A percentile compares a stretch with the other conserved stretches of the same genome.
Evolutionary conservation across 2,797 vertebrate genomes (phyloP).

Genomic region (Sebastes wilsoni): DNA sequence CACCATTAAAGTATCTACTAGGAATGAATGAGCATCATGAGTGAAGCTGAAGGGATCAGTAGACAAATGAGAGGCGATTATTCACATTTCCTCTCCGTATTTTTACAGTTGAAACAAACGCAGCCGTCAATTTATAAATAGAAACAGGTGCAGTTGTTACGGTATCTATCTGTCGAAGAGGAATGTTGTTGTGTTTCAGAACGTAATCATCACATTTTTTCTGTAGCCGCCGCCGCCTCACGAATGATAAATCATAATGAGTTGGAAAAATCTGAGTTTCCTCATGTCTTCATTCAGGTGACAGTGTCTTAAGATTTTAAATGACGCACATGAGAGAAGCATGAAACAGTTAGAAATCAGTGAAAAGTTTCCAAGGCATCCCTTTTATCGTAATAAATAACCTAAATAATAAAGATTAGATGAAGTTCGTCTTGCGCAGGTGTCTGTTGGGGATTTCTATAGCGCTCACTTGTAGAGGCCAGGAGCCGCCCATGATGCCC

Average conservation of each 20-base stretch:
- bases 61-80: neutral
- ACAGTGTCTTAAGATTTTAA: neutral
- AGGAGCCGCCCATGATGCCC: constrained; percentile 96
- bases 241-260: neutral
- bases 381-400: neutral
- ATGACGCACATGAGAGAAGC: constrained; percentile 6
- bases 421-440: constrained; percentile 94
- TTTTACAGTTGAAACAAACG: neutral
- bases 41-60: neutral
- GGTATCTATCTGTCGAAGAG: neutral
- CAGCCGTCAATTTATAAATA: neutral
- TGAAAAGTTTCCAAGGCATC: neutral
- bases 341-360: neutral
- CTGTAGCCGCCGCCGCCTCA: neutral
- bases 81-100: neutral
- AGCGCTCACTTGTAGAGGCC: constrained; percentile 97
- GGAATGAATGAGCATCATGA: neutral
- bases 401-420: constrained; percentile 62
- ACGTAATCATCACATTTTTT: neutral
- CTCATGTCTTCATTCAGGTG: neutral
- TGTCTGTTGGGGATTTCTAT: constrained; percentile 96
- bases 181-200: constrained; percentile 1
- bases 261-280: neutral
- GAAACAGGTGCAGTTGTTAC: neutral
- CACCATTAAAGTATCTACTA: neutral